phyloP scores from a whole-genome alignment of 2,888 invertebrate species.

The Hypena proboscidalis region DNA sequence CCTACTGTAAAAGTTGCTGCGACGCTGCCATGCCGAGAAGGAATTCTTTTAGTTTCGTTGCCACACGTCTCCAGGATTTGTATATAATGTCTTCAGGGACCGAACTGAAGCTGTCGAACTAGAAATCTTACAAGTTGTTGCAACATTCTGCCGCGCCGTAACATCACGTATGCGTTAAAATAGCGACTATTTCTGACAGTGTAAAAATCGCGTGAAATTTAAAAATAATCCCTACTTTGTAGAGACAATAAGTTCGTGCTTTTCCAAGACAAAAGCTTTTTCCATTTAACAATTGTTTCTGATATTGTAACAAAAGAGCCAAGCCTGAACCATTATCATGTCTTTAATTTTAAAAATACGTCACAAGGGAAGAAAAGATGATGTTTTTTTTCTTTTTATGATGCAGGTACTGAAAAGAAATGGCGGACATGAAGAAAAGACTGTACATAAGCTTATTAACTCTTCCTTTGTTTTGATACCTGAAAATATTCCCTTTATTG shows the following conservation, averaged over 20 bases:
- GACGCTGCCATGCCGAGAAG: conserved; percentile 34
- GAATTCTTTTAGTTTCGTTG: conserved; percentile 42
- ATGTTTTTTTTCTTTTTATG: conserved; percentile 59
- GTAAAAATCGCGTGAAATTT: conserved; percentile 6
- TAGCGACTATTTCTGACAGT: neutral
- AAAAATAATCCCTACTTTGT: conserved; percentile 8
- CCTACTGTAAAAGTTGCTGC: conserved; percentile 34
- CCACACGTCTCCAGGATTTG: conserved; percentile 35
- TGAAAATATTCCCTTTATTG: conserved; percentile 51
- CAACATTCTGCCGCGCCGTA: conserved; percentile 19
- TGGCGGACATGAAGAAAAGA: conserved; percentile 60
- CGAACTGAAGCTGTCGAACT: conserved; percentile 35
- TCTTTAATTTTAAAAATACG: conserved; percentile 55
- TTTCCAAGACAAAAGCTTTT: conserved; percentile 36
- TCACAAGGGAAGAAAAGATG: conserved; percentile 58
- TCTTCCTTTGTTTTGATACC: conserved; percentile 53
- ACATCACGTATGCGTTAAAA: conserved; percentile 10
- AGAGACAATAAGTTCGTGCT: conserved; percentile 20
- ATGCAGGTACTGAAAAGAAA: conserved; percentile 75
- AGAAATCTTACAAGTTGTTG: conserved; percentile 40
- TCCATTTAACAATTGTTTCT: conserved; percentile 51
- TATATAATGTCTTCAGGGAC: conserved; percentile 44
- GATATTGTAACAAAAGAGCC: conserved; percentile 56
- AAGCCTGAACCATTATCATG: conserved; percentile 55
- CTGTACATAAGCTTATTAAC: conserved; percentile 74